Conservation (phyloP, 37 sponge, comb jelly and placozoan genomes). For the Axinella damicornis region DNA sequence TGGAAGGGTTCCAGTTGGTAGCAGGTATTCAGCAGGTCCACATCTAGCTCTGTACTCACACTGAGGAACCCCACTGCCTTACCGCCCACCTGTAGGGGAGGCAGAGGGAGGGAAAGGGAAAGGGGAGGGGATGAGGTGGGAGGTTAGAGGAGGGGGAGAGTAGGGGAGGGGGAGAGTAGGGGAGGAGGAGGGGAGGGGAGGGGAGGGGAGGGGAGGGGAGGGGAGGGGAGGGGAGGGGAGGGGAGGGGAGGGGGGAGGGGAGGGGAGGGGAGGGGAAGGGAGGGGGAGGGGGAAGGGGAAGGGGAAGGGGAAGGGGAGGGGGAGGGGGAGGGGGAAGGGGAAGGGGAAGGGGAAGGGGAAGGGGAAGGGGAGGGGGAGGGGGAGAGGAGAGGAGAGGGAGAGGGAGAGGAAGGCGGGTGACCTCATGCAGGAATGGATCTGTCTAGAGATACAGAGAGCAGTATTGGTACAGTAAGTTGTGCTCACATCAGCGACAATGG, state of each 20-base stretch:
- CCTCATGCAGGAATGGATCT: no score
- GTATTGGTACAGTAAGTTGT: neutral
- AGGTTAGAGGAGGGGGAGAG: neutral
- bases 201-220: no score
- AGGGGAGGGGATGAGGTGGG: no score
- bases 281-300: no score
- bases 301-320: no score
- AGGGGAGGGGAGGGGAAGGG: neutral
- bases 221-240: neutral
- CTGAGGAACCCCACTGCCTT: conserved; percentile 93
- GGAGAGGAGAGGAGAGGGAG: neutral
- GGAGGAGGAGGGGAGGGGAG: neutral
- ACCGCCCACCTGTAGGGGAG: conserved; percentile 77
- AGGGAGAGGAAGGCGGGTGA: no score
- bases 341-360: no score
- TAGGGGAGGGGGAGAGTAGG: no score
- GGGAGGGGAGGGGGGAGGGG: neutral
- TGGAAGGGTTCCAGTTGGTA: conserved; percentile 95
- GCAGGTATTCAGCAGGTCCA: conserved; percentile 81
- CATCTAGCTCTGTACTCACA: conserved; percentile 81
- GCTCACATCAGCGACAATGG: conserved; percentile 95
- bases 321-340: neutral
- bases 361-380: no score
- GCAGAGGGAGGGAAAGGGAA: neutral
- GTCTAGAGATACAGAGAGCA: no score